Evolutionary conservation across 1,140 invertebrate species (phyloP).

Genomic region (Oscheius sp.): DNA sequence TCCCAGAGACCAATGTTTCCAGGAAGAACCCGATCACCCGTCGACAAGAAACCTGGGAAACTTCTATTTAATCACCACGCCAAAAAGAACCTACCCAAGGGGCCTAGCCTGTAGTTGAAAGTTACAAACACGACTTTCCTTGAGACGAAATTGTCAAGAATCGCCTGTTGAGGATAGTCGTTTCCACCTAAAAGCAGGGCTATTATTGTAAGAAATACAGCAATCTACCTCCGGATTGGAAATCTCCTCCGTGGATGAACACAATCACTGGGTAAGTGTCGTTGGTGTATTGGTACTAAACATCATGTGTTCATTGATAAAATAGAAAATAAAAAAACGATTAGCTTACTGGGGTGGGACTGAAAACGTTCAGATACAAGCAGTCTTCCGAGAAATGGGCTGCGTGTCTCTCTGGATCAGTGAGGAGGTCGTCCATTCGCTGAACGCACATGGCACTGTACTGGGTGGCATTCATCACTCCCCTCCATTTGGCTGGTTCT

Average conservation of each 20-base stretch:
- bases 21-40: conserved; percentile 80
- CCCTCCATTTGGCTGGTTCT: conserved; percentile 76
- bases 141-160: conserved; percentile 69
- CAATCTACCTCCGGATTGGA: conserved; percentile 49
- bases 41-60: conserved; percentile 56
- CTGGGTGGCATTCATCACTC: conserved; percentile 72
- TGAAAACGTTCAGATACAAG: conserved; percentile 91
- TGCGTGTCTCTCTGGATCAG: conserved; percentile 56
- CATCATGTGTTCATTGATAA: neutral
- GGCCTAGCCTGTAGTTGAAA: conserved; percentile 92
- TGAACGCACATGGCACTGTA: conserved; percentile 60
- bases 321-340: too few species aligned
- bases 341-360: conserved; percentile 78
- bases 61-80: conserved; percentile 48
- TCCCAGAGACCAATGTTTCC: conserved; percentile 94
- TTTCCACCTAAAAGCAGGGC: conserved; percentile 10
- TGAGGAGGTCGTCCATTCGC: conserved; percentile 32
- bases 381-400: conserved; percentile 74
- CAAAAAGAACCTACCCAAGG: conserved; percentile 74
- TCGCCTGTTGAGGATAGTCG: conserved; percentile 58
- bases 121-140: conserved; percentile 90
- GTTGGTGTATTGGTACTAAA: conserved; percentile 56
- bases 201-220: neutral
- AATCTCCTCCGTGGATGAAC: conserved; percentile 57
- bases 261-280: conserved; percentile 61